Evolutionary conservation across 2,797 vertebrate genomes (phyloP), one percentile per base, ranked within the genome.

Genomic region (Sebastes kiyomatsui): DNA sequence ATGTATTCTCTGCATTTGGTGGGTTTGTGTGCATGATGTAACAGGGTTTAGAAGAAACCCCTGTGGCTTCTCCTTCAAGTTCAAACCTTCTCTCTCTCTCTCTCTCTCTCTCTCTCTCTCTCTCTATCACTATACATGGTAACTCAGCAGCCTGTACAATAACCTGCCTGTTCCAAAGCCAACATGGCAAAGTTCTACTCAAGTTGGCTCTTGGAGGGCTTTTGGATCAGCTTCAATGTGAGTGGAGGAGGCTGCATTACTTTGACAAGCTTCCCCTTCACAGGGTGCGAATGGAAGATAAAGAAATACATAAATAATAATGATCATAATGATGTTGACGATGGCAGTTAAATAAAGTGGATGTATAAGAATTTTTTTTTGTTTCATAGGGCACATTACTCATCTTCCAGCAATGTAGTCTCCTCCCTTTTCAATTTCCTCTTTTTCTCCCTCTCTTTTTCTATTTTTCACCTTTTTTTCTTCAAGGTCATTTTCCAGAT

Each of bases 1-100:
- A 70, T 71, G 42, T 7, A 59, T 56, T 74, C 32, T 68, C 25
- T 76, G 64, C 59, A 22, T 70, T 54, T 60, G 46, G n/a, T 81
- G 33, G 28, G 27, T 64, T 71, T 46, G 42, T 55, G 52, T 55
- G 52, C 22, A 58, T 79, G 52, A 75, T 76, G 64, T 46, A 75
- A 80, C 25, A 42, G 23, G 46, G 30, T 61, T 49, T 38, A 59
- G 46, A 82, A 33, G 55, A 67, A 74, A 52, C 14, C 42, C 38
- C 65, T 66, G 16, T 33, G 35, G 59, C 60, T 20, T 71, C 33
- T 33, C 20, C 22, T 56, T 55, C 30, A 58, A 66, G 10, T 52
- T 67, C 20, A 69, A 13, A 22, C 52, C 35, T 56, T 27, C 14
- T n/a, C 14, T 27, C 14, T n/a, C 42, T n/a, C 20, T n/a, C 14